phyloP scores from a whole-genome alignment of 1,140 invertebrate species.

The Drosophila bifasciata region DNA sequence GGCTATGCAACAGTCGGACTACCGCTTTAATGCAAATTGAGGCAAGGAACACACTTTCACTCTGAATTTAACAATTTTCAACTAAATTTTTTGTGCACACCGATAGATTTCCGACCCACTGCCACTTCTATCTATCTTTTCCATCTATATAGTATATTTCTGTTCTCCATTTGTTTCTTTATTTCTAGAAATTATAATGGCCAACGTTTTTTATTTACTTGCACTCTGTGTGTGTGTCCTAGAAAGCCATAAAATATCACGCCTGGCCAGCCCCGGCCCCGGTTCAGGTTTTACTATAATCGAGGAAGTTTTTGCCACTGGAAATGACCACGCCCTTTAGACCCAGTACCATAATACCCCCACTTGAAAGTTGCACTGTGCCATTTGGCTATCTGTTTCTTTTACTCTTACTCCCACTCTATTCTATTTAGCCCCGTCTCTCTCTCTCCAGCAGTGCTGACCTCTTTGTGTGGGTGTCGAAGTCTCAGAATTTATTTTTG shows the following conservation, averaged over 20 bases:
- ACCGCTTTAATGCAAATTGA: too few species aligned
- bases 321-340: slow-evolving; percentile 10
- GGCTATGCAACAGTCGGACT: slow-evolving; percentile 1
- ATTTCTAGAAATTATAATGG: slow-evolving; percentile 51
- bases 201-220: slow-evolving; percentile 50
- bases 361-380: slow-evolving; percentile 40
- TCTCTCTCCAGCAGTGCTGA: slow-evolving; percentile 24
- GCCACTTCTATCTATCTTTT: not conserved
- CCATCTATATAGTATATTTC: slow-evolving; percentile 34
- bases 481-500: slow-evolving; percentile 75
- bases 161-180: slow-evolving; percentile 13
- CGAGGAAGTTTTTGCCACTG: slow-evolving; percentile 41
- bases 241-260: slow-evolving; percentile 59
- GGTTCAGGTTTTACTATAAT: slow-evolving; percentile 22
- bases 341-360: not conserved
- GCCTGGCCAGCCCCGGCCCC: slow-evolving; percentile 20
- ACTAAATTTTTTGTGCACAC: too few species aligned
- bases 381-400: slow-evolving; percentile 44
- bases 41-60: too few species aligned
- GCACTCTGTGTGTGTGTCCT: slow-evolving; percentile 49
- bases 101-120: too few species aligned
- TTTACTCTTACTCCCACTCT: slow-evolving; percentile 10
- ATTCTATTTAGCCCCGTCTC: not conserved
- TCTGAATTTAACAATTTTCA: too few species aligned
- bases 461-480: slow-evolving; percentile 60